Evolutionary conservation across 2,113 vertebrate genomes (phyloP).

Genomic region (Sinocyclocheilus anshuiensis): DNA sequence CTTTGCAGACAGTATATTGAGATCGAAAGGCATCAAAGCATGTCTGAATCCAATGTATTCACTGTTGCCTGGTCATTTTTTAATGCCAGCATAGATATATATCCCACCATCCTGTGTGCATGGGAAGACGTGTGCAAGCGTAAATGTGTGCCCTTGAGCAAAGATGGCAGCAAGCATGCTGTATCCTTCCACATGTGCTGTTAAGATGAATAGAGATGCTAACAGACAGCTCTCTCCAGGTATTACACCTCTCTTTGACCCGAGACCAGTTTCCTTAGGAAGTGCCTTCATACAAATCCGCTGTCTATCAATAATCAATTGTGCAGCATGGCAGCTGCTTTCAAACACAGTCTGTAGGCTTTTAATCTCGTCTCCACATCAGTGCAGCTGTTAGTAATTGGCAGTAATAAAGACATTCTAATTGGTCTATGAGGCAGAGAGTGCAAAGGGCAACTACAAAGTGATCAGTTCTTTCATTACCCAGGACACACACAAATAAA

Average conservation of each 20-base stretch:
- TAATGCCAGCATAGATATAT: background rate
- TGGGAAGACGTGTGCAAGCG: background rate
- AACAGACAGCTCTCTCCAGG: background rate
- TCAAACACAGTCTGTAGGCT: background rate
- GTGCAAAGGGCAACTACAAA: slow-evolving; percentile 2
- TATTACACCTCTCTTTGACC: background rate
- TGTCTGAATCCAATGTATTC: too few species aligned
- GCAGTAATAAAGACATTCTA: background rate
- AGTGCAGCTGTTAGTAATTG: background rate
- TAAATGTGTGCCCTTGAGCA: background rate
- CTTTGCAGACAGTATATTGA: too few species aligned
- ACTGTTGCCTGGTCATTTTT: background rate
- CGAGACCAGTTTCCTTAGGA: background rate
- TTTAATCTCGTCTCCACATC: slow-evolving; percentile 4
- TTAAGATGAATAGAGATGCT: background rate
- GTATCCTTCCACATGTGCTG: background rate
- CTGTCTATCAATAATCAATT: background rate
- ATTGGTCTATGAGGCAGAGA: background rate
- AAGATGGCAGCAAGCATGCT: background rate
- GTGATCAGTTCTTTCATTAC: slow-evolving; percentile 1
- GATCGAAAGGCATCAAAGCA: too few species aligned
- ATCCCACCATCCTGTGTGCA: background rate
- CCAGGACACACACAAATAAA: background rate
- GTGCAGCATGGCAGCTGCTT: slow-evolving; percentile 3
- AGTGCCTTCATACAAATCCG: background rate